Conservation (phyloP, 2,888 invertebrate genomes). For the Drosophila trichaetosa region DNA sequence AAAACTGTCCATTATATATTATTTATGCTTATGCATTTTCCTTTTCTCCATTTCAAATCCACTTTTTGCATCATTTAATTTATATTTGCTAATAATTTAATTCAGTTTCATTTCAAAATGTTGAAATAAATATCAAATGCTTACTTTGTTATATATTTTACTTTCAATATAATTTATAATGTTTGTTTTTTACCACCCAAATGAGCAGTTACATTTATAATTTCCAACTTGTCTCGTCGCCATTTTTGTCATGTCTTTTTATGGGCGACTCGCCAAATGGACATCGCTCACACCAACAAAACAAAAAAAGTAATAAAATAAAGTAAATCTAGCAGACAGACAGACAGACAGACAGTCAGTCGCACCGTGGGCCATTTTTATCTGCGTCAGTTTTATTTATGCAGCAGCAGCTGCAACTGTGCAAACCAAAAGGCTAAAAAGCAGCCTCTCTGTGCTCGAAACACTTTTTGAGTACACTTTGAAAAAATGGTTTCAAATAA, state of each 20-base stretch:
- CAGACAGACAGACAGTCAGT: constrained; percentile 27
- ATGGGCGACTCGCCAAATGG: constrained; percentile 44
- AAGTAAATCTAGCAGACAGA: constrained; percentile 34
- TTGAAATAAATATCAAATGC: not conserved
- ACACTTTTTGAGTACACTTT: not conserved
- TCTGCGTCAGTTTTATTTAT: constrained; percentile 66
- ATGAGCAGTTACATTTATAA: constrained; percentile 7
- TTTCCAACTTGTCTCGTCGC: constrained; percentile 17
- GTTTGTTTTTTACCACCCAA: not conserved
- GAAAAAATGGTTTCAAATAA: not conserved
- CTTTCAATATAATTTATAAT: not conserved
- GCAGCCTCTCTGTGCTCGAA: constrained; percentile 5
- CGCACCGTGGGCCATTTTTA: constrained; percentile 50
- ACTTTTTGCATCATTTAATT: not conserved
- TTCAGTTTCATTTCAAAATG: not conserved
- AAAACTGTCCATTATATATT: not conserved
- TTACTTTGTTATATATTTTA: not conserved
- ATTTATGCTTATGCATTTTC: not conserved
- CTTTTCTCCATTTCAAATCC: not conserved
- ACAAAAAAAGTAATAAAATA: not conserved
- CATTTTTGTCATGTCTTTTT: constrained; percentile 41
- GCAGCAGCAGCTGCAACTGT: constrained; percentile 61
- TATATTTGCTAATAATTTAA: not conserved
- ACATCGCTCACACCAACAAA: constrained; percentile 21
- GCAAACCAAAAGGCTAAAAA: constrained; percentile 28